phyloP scores from a whole-genome alignment of 2,113 vertebrate species.

The Pungitius pungitius region DNA sequence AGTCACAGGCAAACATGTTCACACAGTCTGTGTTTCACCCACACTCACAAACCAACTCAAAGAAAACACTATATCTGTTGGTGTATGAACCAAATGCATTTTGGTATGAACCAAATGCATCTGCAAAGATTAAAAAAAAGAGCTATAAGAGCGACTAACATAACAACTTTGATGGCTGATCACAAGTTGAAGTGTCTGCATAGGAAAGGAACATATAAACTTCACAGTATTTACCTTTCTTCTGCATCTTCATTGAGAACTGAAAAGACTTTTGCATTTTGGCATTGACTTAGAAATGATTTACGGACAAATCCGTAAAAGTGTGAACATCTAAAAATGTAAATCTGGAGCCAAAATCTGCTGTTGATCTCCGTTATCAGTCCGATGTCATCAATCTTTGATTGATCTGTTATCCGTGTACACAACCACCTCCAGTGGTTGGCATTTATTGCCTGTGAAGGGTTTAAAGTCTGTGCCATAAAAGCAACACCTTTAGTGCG shows the following conservation, averaged over 20 bases:
- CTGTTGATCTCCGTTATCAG: neutral
- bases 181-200: neutral
- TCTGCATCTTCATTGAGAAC: neutral
- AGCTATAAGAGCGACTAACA: neutral
- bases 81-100: neutral
- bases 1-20: slow-evolving; percentile 33
- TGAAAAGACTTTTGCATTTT: neutral
- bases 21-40: neutral
- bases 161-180: neutral
- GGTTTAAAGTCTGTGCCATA: slow-evolving; percentile 59
- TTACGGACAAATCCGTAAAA: neutral
- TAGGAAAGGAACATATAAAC: slow-evolving; percentile 24
- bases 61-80: slow-evolving; percentile 1
- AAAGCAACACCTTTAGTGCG: slow-evolving; percentile 22
- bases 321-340: neutral
- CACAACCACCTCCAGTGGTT: neutral
- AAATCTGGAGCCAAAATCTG: neutral
- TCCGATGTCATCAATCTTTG: neutral
- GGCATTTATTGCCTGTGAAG: slow-evolving; percentile 30
- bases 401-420: neutral
- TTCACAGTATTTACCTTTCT: neutral
- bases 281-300: neutral
- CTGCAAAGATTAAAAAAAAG: neutral
- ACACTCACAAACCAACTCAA: neutral
- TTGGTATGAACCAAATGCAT: neutral